Evolutionary conservation across 2,113 vertebrate species (phyloP), one percentile per base, ranked within the genome.

Genomic region (Pteropus alecto): DNA sequence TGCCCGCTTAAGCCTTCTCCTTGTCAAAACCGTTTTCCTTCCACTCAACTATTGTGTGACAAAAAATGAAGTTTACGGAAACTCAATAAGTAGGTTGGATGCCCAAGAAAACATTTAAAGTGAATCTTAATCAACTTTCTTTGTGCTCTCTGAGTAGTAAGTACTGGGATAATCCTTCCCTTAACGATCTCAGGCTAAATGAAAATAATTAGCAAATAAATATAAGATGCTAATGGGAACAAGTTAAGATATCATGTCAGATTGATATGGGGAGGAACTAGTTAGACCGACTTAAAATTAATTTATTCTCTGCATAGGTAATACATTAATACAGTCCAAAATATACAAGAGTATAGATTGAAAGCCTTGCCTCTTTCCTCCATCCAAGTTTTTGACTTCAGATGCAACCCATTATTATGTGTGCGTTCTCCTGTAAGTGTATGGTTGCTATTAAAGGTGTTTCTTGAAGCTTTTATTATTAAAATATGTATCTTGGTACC

Each of bases 401-500:
- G 81, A 91, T 91, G 71, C 56, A 85, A n/a, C 21, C 28, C 22
- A 12, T 77, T 97, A 76, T 81, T 78, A 92, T 10, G 76, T 93
- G 48, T 87, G 8, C 22, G 56, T 93, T 81, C 30, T 94, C 71
- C 48, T 86, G 79, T 92, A 90, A n/a, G 28, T 60, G 78, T 95
- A 54, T 73, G 54, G 14, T 68, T 95, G 46, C 82, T 93, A 24
- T 90, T 93, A 91, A 79, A 96, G 21, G 7, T 89, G 16, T 93
- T 96, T 94, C 61, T 94, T 92, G 63, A 93, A 89, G 65, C 48
- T 94, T 76, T 97, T 87, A 63, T 38, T 94, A 7, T 87, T 92
- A 78, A 94, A 90, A 7, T 90, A 85, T 87, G 38, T 90, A 30
- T 87, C 54, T 93, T 95, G 58, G 41, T 83, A 51, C 22, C 46